Base-by-base conservation (phyloP, 2,113 vertebrate genomes). In the Nothobranchius furzeri region DNA sequence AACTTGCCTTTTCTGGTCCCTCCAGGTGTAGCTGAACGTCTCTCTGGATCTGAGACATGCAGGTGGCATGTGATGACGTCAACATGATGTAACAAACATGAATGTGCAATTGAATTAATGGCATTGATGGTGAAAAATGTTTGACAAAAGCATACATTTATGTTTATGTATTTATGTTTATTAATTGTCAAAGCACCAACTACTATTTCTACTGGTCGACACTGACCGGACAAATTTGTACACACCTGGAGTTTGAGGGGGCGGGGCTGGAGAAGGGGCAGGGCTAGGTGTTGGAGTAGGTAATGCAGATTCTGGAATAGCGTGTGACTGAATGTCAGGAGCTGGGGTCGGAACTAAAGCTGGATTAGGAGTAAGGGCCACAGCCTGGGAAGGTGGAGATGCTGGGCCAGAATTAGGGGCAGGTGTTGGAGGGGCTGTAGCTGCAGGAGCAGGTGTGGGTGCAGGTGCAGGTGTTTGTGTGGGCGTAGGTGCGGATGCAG, bases 1-100 rank as follows among this genome's bases (percentile, higher is more conserved):
- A 15, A 88, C 84, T 81, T 65, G 68, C 89, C 89, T 89, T 91
- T 91, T 59, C 88, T 88, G 68, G 74, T 82, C 2, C 89, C 88
- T 58, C 88, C 88, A 43, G 89, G 86, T 67, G 89, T 89, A 0
- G 79, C 74, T 9, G 88, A 78, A 35, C 81, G 75, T 51, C 79
- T 64, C 15, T 87, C 89, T 7, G 68, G 67, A 14, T 90, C 89
- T 89, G 71, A 87, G 56, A 76, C 0, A 50, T 45, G 48, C 56
- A 64, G 53, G 47, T 49, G 24, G 43, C 43, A 70, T 12, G 57
- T 53, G 64, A 70, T 68, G 17, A 61, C 1, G 37, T 40, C 48
- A 84, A 12, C 50, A 2, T 43, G 59, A 68, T 24, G 56, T 9
- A 70, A 70, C 12, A 47, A 52, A 73, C 53, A 87, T 12, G 30